Base-by-base conservation (phyloP, 2,113 vertebrate species). In the Vicugna pacos region DNA sequence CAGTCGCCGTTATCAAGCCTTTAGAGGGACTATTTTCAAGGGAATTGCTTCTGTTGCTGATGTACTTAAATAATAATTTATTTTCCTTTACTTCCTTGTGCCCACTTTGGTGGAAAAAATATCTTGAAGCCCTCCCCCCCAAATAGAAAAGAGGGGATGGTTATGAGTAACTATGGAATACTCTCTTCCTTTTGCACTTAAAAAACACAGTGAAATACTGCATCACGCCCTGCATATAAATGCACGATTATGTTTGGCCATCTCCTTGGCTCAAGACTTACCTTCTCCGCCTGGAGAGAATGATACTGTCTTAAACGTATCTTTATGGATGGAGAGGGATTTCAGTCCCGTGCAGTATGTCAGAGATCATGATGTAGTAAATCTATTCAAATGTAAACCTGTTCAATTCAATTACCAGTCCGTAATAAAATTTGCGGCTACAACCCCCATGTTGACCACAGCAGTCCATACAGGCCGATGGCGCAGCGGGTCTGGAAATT, bases 351-450 rank as follows among this genome's bases (percentile, higher is more conserved):
- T 97, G 98, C 98, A 98, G 97, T 88, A 97, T 98, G 98, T 98
- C 98, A 98, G 98, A 98, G 98, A 98, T 98, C 98, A 93, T 94
- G 97, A 96, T 93, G 98, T 87, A 98, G 98, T 98, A 98, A 99
- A 99, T 99, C 98, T 99, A 99, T 99, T 99, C 98, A 99, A 98
- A 99, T 98, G 98, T 98, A 98, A 99, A 99, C 98, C 98, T 99
- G 98, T 98, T 99, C 98, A 98, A 99, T 99, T 99, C 98, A 99
- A 99, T 99, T 99, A 99, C 98, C 96, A 98, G 97, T 97, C 98
- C 98, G 89, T 99, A 99, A 99, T 99, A 99, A 98, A 98, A 99
- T 99, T 98, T 99, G 98, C 98, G 92, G 94, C 98, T 98, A 97
- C 95, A 98, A 97, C 97, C 97, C 98, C 97, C 80, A 75, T 81